Base-by-base conservation (phyloP, 2,797 vertebrate species). In the Pelodytes ibericus region DNA sequence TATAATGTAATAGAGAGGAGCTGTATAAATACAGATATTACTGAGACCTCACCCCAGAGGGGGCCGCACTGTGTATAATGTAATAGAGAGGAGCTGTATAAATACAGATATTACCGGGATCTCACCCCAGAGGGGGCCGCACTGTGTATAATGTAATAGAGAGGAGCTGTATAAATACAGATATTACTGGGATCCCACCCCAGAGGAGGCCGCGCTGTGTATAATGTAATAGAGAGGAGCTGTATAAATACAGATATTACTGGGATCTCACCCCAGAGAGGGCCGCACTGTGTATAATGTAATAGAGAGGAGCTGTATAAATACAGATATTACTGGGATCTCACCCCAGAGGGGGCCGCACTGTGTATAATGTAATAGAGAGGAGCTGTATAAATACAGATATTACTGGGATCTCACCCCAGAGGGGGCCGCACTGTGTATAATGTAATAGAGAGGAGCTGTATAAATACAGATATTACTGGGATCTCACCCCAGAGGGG, bases 91-190 rank as follows among this genome's bases (percentile, higher is more conserved):
- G 49, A 53, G 49, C 49, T 53, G 49, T 53, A 24, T 53, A 24
- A n/a, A 53, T 53, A 53, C 49, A 53, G 49, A 53, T 44, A 44
- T 44, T 44, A 44, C 41, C 18, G 18, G 41, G 41, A 2, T 44
- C 41, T 16, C 49, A 1, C 3, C 49, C 49, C n/a, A 7, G 16
- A n/a, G 16, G 49, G n/a, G 0, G 16, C 0, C 2, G 49, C 49
- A 27, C 64, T 22, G 64, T 67, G 44, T 53, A 53, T 53, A 53
- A 53, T 53, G 49, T 53, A 53, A 53, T 11, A 53, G 49, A 53
- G 24, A 24, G 49, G 49, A 53, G 49, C 49, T 53, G 49, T 24
- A 53, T 53, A 10, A n/a, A 53, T 53, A 53, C 7, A 53, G 49
- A 53, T 44, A 44, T 44, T 44, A 44, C 41, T 44, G 18, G 41